Evolutionary conservation across 2,113 vertebrate species (phyloP), one percentile per base, ranked within the genome.

Genomic region (Mastomys coucha): DNA sequence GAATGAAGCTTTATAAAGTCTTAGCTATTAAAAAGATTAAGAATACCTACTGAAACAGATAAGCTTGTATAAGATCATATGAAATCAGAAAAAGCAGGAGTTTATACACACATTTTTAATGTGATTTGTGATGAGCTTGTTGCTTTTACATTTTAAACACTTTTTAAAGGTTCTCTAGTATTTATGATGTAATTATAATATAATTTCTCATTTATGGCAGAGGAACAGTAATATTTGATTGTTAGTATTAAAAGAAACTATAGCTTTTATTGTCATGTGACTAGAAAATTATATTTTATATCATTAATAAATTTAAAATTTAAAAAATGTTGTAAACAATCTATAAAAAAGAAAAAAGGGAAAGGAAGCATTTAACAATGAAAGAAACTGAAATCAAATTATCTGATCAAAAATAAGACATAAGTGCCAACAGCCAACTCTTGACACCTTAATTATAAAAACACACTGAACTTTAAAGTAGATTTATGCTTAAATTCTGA

Each of bases 11-110:
- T 96, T 89, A 33, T 49, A 92, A 87, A 53, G 42, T 72, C 19
- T 92, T 96, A 96, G 9, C 0, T 92, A 7, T 13, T 95, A 22
- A 91, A 95, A 97, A 95, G 36, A 69, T 82, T 86, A 97, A 28
- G 63, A 85, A 92, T 93, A 92, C 14, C 56, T 4, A 69, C 49
- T 92, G 49, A 87, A 94, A 87, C 11, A 88, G n/a, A 94, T 82
- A 56, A 96, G 31, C 63, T 91, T 81, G 97, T 31, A 94, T 89
- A 84, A 2, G 9, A 20, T 93, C 91, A 5, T 31, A 10, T 2
- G 58, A 36, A 80, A 75, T 89, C 49, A 87, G 49, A 14, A 91
- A 67, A 94, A 95, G 3, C 2, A 77, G 81, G 5, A 36, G 67
- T 91, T 76, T 70, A 94, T 86, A 75, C 72, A 65, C 39, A 0